Evolutionary conservation across 2,888 invertebrate species (phyloP).

Genomic region (Capitulum mitella): DNA sequence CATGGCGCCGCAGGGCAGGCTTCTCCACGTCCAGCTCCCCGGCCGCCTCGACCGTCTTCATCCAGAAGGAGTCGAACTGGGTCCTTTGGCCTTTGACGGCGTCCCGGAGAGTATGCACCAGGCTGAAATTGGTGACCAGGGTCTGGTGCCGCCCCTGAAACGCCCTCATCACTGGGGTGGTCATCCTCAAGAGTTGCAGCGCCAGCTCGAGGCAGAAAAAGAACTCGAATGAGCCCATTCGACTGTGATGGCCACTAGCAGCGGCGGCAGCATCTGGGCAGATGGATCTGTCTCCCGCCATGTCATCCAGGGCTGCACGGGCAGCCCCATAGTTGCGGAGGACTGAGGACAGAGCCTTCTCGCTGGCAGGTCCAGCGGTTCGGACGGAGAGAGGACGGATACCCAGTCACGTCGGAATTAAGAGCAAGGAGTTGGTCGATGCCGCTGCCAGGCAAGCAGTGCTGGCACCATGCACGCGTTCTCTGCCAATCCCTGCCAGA

Average conservation of each 20-base stretch:
- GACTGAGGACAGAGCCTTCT: neutral
- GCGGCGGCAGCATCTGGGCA: neutral
- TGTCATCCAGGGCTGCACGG: neutral
- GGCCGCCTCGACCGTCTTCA: neutral
- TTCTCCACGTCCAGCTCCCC: neutral
- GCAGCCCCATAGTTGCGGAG: neutral
- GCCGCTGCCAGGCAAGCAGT: too few species aligned
- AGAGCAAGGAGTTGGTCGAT: too few species aligned
- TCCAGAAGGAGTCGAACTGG: neutral
- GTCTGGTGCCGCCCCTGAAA: neutral
- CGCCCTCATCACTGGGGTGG: neutral
- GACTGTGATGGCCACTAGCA: neutral
- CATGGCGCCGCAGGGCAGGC: neutral
- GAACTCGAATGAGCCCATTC: neutral
- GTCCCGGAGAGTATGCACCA: neutral
- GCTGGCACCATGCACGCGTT: too few species aligned
- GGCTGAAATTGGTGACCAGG: neutral
- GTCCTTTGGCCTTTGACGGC: neutral
- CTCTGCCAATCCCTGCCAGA: too few species aligned
- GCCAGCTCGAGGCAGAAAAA: neutral
- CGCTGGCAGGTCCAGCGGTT: constrained; percentile 5
- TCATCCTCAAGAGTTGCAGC: neutral
- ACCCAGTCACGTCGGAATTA: too few species aligned
- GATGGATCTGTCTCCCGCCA: neutral
- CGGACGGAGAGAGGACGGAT: too few species aligned